phyloP scores from a whole-genome alignment of 2,797 vertebrate genomes.

The Poliocrania exsul region DNA sequence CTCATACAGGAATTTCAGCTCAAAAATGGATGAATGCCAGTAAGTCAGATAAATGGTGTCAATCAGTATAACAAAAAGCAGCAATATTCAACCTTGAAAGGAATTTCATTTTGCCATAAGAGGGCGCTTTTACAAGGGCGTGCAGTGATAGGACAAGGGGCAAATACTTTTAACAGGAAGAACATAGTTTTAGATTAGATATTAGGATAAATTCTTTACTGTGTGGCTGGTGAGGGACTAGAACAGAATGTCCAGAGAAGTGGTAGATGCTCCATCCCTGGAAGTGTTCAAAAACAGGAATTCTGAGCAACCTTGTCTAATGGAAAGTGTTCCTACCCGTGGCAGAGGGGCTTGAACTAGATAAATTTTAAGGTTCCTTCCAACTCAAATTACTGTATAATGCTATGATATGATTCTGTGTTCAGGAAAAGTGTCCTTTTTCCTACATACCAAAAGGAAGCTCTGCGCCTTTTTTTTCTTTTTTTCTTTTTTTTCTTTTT shows the following conservation, averaged over 20 bases:
- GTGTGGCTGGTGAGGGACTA: background rate
- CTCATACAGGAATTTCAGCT: background rate
- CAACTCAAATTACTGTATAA: rapidly evolving
- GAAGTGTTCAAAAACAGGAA: background rate
- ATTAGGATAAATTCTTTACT: background rate
- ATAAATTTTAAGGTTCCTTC: background rate
- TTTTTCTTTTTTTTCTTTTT: background rate
- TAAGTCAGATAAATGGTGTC: background rate
- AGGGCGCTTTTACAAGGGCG: background rate
- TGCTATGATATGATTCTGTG: background rate
- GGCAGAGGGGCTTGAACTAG: background rate
- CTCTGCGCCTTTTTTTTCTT: background rate
- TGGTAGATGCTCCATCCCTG: too few species aligned
- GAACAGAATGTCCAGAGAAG: background rate
- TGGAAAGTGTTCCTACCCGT: background rate
- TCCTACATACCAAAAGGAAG: background rate
- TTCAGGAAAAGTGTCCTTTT: background rate
- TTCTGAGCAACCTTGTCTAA: background rate
- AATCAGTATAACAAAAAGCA: background rate
- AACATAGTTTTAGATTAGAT: background rate
- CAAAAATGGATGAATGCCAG: background rate
- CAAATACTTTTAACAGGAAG: background rate
- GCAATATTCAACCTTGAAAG: background rate
- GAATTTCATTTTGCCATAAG: background rate
- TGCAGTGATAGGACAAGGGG: background rate